These are phyloP conservation scores for Exocentrus adspersus DNA, from an alignment of 2,888 invertebrate species.

Conservation along the genomic window DNA sequence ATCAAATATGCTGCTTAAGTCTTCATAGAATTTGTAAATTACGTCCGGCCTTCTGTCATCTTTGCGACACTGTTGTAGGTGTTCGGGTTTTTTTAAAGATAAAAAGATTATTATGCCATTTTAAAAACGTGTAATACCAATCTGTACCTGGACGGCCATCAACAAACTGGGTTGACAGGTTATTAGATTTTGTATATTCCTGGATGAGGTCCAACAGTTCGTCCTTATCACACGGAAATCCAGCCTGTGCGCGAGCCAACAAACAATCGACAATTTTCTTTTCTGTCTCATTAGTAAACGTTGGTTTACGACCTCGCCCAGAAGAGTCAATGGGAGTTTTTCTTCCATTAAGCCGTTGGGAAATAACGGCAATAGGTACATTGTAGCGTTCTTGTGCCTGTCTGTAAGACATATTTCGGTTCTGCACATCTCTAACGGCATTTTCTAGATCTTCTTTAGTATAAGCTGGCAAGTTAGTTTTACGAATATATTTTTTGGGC, in stretches of 20 bases:
- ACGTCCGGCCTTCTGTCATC: conserved; percentile 27
- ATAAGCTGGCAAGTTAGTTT: conserved; percentile 26
- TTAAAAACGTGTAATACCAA: background rate
- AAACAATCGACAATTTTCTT: background rate
- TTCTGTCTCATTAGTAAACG: background rate
- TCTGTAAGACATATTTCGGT: conserved; percentile 35
- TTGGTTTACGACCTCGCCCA: background rate
- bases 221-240: conserved; percentile 45
- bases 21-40: conserved; percentile 43
- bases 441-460: conserved; percentile 27
- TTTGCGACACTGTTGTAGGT: conserved; percentile 43
- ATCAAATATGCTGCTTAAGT: conserved; percentile 15
- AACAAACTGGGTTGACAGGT: background rate
- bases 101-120: background rate
- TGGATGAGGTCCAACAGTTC: conserved; percentile 37
- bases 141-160: background rate
- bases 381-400: conserved; percentile 29
- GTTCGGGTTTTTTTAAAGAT: conserved; percentile 46
- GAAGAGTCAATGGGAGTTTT: conserved; percentile 21
- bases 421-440: conserved; percentile 36
- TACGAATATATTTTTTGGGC: conserved; percentile 28
- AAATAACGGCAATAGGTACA: conserved; percentile 36
- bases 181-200: conserved; percentile 27
- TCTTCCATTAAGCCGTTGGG: conserved; percentile 36
- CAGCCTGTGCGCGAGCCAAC: conserved; percentile 30